A percentile compares a stretch with the other conserved stretches of the same genome.
These are phyloP conservation scores for Neelides folsomi DNA, from an alignment of 2,888 invertebrate genomes.

Conservation along the genomic window DNA sequence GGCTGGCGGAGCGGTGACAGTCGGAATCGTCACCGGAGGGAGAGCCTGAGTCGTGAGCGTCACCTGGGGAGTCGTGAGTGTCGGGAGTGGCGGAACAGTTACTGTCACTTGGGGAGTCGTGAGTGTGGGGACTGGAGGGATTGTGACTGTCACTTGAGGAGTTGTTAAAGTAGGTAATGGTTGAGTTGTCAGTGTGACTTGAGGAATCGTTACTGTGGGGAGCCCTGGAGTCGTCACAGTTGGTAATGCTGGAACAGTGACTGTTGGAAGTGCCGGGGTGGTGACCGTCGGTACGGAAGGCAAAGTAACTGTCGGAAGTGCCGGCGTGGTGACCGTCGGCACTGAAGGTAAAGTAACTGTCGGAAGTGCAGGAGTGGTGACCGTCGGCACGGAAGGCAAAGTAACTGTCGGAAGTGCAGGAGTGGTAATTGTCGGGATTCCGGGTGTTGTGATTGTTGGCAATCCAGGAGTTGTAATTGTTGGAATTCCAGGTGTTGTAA, in stretches of 20 bases:
- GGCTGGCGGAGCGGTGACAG: not conserved
- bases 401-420: conserved; percentile 3
- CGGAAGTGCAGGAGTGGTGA: conserved; percentile 2
- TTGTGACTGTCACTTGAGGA: not conserved
- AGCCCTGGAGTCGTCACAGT: not conserved
- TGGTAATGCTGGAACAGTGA: not conserved
- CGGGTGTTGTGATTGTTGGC: conserved; percentile 1
- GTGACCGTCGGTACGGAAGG: no score
- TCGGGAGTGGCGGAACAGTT: not conserved
- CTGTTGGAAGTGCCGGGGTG: not conserved
- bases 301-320: no score
- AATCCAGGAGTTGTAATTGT: conserved; percentile 4
- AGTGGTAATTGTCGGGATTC: not conserved
- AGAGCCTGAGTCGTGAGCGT: not conserved
- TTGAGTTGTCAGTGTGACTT: not conserved
- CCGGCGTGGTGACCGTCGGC: not conserved
- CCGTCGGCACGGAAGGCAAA: not conserved
- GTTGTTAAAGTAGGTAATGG: not conserved
- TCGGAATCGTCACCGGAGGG: not conserved
- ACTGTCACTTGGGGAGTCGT: not conserved
- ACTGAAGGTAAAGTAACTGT: conserved; percentile 3
- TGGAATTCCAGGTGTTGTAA: not conserved
- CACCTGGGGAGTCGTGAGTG: not conserved
- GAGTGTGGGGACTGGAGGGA: not conserved
- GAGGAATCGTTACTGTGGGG: conserved; percentile 1